Evolutionary conservation across 2,113 vertebrate genomes (phyloP), one percentile per base, ranked within the genome.

Genomic region (Motacilla alba): DNA sequence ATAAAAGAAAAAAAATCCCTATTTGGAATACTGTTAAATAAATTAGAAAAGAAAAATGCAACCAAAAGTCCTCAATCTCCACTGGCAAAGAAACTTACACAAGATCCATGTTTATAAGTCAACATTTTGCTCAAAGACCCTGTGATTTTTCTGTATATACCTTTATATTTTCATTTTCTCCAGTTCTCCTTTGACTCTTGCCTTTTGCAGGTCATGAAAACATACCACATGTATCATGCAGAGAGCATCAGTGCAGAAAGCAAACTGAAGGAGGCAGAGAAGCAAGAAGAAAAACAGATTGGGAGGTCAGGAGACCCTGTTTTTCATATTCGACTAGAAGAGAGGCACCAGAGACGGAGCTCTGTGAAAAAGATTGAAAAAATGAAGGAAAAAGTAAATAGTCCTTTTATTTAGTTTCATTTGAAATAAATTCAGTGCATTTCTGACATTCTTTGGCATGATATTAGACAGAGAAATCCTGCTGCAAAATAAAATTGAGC

Each of bases 331-430:
- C 98, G 99, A 46, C 98, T 99, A 59, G 99, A 99, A 96, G 99
- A 99, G 68, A 98, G 98, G 93, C 98, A 99, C 95, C 99, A 98
- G 96, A 98, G 99, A 62, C 98, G 99, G 64, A 99, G 99, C 98
- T 99, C 99, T n/a, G 99, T 99, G 88, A 99, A 99, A 95, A 99
- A 99, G 98, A 99, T 99, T 16, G 99, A 99, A 97, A 99, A 99
- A 97, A 99, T 99, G 99, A 99, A 99, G 95, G 99, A 99, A 98
- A 99, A 99, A 98, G 99, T 99, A 98, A 92, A 85, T 41, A 88
- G 39, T 43, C 63, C 26, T 87, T 82, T 92, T 79, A 53, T 87
- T 86, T 73, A 58, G 12, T 46, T 95, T 97, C 47, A 39, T 75
- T 72, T 82, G 53, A 89, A 92, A 37, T 94, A 53, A 95, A 89